A percentile compares a stretch with the other conserved stretches of the same genome.
Evolutionary conservation across 2,113 vertebrate genomes (phyloP).

Genomic region (Megalops atlanticus): DNA sequence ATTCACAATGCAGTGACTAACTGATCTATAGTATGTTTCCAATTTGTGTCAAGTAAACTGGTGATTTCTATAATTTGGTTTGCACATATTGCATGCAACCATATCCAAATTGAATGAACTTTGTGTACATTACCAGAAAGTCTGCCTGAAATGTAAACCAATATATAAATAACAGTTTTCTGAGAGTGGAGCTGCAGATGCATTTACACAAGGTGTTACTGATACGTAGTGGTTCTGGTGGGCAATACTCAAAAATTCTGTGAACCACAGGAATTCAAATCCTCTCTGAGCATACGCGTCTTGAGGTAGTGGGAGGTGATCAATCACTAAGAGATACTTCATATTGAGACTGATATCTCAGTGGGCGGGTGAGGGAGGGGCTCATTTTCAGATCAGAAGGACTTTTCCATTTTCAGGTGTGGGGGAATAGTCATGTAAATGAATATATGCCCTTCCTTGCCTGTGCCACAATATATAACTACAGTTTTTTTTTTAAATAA

Average conservation of each 20-base stretch:
- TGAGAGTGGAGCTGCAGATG: not conserved
- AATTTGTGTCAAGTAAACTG: not conserved
- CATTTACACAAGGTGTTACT: not conserved
- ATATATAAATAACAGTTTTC: not conserved
- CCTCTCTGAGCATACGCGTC: not conserved
- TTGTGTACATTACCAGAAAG: not conserved
- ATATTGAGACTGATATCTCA: not conserved
- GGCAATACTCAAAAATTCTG: not conserved
- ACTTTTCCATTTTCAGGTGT: too few relatives aligned
- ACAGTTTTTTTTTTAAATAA: too few relatives aligned
- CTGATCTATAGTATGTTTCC: not conserved
- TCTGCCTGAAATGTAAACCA: not conserved
- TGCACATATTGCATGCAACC: not conserved
- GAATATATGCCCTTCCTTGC: too few relatives aligned
- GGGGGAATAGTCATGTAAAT: too few relatives aligned
- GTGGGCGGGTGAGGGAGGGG: not conserved
- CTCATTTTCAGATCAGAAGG: not conserved
- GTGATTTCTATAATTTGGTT: not conserved
- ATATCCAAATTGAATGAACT: too few relatives aligned
- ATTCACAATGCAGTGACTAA: not conserved
- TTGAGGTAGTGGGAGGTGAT: not conserved
- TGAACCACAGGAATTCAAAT: not conserved
- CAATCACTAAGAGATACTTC: not conserved
- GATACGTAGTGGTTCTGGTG: not conserved
- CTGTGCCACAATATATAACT: too few relatives aligned